Base-by-base conservation (phyloP, 2,888 invertebrate species). In the Callinectes sapidus region DNA sequence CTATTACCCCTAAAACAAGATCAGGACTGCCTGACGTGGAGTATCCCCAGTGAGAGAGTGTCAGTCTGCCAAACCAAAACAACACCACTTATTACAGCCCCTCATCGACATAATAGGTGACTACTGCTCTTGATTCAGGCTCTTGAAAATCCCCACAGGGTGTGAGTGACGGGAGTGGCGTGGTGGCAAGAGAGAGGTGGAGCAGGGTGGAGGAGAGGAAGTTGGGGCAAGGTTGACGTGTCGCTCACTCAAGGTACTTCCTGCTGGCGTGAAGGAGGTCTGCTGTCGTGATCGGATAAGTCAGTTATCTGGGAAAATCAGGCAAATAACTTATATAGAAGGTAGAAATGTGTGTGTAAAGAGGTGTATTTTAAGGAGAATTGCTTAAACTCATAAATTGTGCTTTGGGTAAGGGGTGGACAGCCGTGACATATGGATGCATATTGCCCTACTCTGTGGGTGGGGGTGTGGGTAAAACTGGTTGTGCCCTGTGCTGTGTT, bases 181-280 rank as follows among this genome's bases (percentile, higher is more conserved):
- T 71, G 10, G 71, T 28, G 28, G 23, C n/a, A 13, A n/a, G 28
- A 71, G 61, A 23, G 6, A n/a, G n/a, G 13, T 23, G 28, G 71
- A 8, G 71, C 28, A 13, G n/a, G 3, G 10, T n/a, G 61, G 61
- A 23, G 61, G 23, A 5, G 10, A 71, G 71, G 71, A 23, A 32
- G 81, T 35, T 81, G 81, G 32, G 81, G 81, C 35, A 35, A 81
- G 81, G 81, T 13, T 81, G 81, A 81, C 81, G 81, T 81, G 81
- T 81, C 81, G 32, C 16, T 81, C 13, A 71, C 16, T 81, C 13
- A 71, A 71, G 71, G 71, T 71, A 8, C 71, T 71, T 71, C 71
- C 71, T 71, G 71, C n/a, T 28, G 48, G 10, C 48, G 48, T 0
- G 48, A 8, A 8, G 48, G 10, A 48, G 8, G 48, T 48, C 10